Conservation (phyloP, 2,888 invertebrate genomes). For the Melanchra persicariae region DNA sequence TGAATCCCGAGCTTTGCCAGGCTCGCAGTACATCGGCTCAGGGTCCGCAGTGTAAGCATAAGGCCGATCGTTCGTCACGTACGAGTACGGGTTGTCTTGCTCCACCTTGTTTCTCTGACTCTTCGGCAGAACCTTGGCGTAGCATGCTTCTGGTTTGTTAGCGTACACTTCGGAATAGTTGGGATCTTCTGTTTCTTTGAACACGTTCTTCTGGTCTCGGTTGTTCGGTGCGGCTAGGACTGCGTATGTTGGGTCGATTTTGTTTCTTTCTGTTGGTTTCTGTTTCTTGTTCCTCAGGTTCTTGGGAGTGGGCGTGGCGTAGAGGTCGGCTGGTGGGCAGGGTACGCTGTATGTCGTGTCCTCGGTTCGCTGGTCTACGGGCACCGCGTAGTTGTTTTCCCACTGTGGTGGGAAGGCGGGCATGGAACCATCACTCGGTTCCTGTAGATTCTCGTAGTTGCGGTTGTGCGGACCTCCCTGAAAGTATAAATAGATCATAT, state of each 20-base stretch:
- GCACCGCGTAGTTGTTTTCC: constrained; percentile 43
- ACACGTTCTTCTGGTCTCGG: constrained; percentile 6
- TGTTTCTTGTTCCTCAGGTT: constrained; percentile 13
- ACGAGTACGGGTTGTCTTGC: constrained; percentile 21
- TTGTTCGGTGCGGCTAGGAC: neutral
- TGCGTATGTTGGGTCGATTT: constrained; percentile 27
- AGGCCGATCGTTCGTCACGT: constrained; percentile 21
- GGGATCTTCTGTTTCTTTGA: constrained; percentile 40
- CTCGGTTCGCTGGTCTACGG: constrained; percentile 33
- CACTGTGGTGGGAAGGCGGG: constrained; percentile 31
- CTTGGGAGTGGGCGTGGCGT: constrained; percentile 35
- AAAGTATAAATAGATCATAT: neutral
- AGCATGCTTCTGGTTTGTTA: constrained; percentile 23
- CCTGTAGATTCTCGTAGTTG: constrained; percentile 28
- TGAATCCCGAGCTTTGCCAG: neutral
- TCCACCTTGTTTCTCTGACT: constrained; percentile 20
- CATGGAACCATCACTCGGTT: constrained; percentile 20
- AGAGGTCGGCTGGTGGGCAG: constrained; percentile 11
- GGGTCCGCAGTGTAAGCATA: constrained; percentile 18
- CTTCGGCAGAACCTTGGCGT: constrained; percentile 29
- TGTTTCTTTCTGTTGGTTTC: too few species aligned
- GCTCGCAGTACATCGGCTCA: constrained; percentile 45
- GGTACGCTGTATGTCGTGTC: constrained; percentile 45
- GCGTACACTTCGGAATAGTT: constrained; percentile 45
- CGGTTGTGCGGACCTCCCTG: constrained; percentile 6